These are phyloP conservation scores for Syngnathus typhle DNA, from an alignment of 2,113 vertebrate genomes.

Conservation along the genomic window DNA sequence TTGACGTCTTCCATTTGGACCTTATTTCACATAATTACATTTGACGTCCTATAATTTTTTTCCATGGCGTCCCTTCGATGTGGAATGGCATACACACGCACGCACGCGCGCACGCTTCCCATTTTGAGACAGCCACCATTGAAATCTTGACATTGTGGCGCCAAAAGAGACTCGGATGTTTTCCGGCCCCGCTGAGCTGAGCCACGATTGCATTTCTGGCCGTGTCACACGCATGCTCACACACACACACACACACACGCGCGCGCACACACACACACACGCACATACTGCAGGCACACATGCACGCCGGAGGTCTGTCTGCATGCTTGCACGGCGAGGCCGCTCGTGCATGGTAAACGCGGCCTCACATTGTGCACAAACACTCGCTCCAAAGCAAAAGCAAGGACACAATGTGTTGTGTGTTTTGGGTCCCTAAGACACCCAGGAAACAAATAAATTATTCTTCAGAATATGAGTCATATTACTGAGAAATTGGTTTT, in stretches of 20 bases:
- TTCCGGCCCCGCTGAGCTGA: constrained; percentile 54
- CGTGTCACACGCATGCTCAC: constrained; percentile 24
- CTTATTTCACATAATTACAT: background rate
- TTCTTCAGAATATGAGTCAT: background rate
- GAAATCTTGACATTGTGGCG: constrained; percentile 56
- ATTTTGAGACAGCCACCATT: constrained; percentile 47
- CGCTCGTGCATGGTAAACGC: too few relatives aligned
- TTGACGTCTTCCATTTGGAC: background rate
- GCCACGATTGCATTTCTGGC: constrained; percentile 58
- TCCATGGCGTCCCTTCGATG: background rate
- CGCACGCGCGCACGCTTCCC: constrained; percentile 12
- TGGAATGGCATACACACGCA: background rate
- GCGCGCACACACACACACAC: constrained; percentile 20
- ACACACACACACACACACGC: constrained; percentile 28
- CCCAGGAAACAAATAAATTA: too few relatives aligned
- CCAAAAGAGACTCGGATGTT: constrained; percentile 62
- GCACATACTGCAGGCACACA: background rate
- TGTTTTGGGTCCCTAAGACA: constrained; percentile 40
- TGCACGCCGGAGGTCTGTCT: too few relatives aligned
- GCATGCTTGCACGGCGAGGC: too few relatives aligned
- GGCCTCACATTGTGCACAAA: background rate
- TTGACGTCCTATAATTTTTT: background rate
- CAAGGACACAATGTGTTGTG: background rate
- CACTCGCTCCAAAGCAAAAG: background rate
- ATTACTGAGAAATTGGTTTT: too few relatives aligned